Base-by-base conservation (phyloP, 2,113 vertebrate genomes). In the Perognathus longimembris region DNA sequence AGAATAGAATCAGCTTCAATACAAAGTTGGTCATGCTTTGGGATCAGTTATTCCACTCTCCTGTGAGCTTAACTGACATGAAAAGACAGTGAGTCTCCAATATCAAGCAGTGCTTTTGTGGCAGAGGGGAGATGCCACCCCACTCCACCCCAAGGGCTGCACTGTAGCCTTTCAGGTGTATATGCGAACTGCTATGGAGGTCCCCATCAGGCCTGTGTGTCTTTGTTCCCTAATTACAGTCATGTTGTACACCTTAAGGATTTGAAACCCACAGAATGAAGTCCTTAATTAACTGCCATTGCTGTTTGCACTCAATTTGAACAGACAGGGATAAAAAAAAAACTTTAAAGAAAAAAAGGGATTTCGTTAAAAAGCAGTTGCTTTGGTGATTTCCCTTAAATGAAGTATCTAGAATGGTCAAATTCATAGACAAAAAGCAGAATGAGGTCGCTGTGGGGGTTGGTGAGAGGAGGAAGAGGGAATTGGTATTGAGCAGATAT, bases 311-410 rank as follows among this genome's bases (percentile, higher is more conserved):
- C 1, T 45, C 71, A 63, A 5, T 11, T 38, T 85, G 75, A 64
- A 83, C 38, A 79, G 75, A 73, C 32, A 50, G 32, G 28, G 71
- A 88, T 61, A 90, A 95, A 64, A 36, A 32, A 17, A 24, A n/a
- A n/a, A n/a, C n/a, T n/a, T 11, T 38, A 54, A 79, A 75, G 75
- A 75, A 38, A 24, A 30, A 59, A 88, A 81, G 8, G 10, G 3
- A 36, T 78, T 92, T 70, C 85, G 82, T 54, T 54, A 4, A 78
- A 69, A 92, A 73, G 30, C 63, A 78, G 64, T 80, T 78, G 63
- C 15, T 24, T 82, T 0, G 69, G 32, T 75, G 50, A 45, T 30
- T 57, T 21, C 11, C 14, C 28, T 76, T 87, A 50, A 17, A 50
- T 40, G 64, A 84, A 64, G 22, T 12, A n/a, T 10, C 30, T 88